phyloP scores from a whole-genome alignment of 2,113 vertebrate species.

The Paralichthys olivaceus region DNA sequence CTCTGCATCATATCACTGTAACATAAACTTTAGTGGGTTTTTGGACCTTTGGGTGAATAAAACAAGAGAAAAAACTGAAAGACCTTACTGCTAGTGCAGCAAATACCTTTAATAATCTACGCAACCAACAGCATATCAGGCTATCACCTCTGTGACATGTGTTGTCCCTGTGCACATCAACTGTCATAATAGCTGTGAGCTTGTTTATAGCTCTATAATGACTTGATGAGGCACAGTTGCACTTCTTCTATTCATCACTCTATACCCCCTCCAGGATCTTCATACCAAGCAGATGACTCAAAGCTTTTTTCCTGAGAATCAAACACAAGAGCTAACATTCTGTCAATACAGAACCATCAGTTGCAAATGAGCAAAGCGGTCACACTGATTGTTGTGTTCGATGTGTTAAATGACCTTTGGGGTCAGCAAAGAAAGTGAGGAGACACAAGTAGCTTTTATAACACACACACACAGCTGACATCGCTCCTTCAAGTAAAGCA shows the following conservation, averaged over 20 bases:
- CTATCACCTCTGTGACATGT: background rate
- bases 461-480: background rate
- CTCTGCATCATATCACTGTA: no score
- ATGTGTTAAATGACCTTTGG: no score
- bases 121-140: no score
- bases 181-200: background rate
- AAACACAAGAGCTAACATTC: no score
- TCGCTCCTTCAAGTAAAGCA: background rate
- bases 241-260: background rate
- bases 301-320: background rate
- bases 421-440: no score
- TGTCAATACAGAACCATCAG: background rate
- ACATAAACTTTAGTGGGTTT: no score
- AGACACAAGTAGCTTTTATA: background rate
- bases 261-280: background rate
- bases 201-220: background rate
- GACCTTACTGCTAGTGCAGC: no score
- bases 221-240: background rate
- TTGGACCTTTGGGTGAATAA: no score
- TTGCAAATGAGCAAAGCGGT: no score
- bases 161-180: background rate
- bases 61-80: no score
- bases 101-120: no score
- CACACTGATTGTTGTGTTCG: no score
- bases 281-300: slow-evolving; percentile 15